Evolutionary conservation across 2,113 vertebrate species (phyloP).

Genomic region (Thinocorus orbignyianus): DNA sequence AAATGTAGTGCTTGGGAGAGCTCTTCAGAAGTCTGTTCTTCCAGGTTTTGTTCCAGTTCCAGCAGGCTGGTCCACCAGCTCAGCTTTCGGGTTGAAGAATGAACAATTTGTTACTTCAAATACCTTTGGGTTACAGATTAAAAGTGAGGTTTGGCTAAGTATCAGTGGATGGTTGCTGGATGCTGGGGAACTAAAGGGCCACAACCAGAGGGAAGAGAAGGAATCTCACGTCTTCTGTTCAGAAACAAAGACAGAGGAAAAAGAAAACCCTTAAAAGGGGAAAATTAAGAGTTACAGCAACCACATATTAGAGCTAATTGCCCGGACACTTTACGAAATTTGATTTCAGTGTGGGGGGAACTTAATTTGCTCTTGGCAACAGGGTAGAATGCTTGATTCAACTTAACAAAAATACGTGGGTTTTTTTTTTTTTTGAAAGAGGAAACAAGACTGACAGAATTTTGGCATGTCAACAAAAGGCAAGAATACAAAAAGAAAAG

Average conservation of each 20-base stretch:
- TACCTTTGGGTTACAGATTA: constrained; percentile 51
- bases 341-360: constrained; percentile 47
- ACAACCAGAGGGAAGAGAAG: constrained; percentile 43
- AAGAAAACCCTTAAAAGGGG: constrained; percentile 48
- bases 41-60: constrained; percentile 18
- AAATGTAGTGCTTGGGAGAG: background rate
- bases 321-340: constrained; percentile 54
- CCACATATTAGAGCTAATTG: constrained; percentile 47
- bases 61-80: constrained; percentile 17
- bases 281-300: constrained; percentile 55
- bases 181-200: constrained; percentile 17
- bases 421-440: constrained; percentile 64
- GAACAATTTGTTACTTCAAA: constrained; percentile 60
- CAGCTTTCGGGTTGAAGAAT: constrained; percentile 38
- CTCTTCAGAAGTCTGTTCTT: constrained; percentile 39
- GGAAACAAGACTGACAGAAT: constrained; percentile 79
- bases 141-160: constrained; percentile 57
- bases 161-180: constrained; percentile 19
- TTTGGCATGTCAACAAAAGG: constrained; percentile 81
- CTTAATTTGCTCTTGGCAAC: constrained; percentile 75
- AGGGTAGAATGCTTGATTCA: constrained; percentile 73
- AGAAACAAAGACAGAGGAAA: constrained; percentile 45
- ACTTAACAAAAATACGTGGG: constrained; percentile 73
- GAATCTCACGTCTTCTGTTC: constrained; percentile 24
- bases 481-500: constrained; percentile 78